Percentiles rank a stretch among this genome's conserved stretches.
Evolutionary conservation across 2,797 vertebrate species (phyloP).

Genomic region (Hephaestus fuliginosus): DNA sequence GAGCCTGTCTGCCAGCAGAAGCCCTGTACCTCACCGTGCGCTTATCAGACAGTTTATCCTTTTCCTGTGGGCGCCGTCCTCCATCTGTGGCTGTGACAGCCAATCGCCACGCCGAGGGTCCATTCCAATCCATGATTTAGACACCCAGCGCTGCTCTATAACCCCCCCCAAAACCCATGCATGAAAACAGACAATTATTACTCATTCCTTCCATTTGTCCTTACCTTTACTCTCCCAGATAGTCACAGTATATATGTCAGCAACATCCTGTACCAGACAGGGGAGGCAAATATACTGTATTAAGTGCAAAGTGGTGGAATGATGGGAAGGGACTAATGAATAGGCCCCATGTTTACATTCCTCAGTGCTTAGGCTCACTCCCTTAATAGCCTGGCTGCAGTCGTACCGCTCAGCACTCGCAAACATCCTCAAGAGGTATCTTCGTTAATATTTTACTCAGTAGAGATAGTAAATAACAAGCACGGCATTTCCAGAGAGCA

Average conservation of each 20-base stretch:
- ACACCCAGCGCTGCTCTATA: slow-evolving; percentile 61
- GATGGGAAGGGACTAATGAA: slow-evolving; percentile 55
- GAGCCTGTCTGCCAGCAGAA: slow-evolving; percentile 74
- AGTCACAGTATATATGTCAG: slow-evolving; percentile 2
- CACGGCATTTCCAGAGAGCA: slow-evolving; percentile 59
- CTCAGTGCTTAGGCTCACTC: slow-evolving; percentile 33
- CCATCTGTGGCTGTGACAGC: slow-evolving; percentile 81
- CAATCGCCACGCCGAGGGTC: slow-evolving; percentile 70
- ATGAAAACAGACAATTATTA: not conserved
- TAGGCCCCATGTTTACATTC: slow-evolving; percentile 54
- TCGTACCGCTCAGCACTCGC: slow-evolving; percentile 58
- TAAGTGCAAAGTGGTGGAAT: slow-evolving; percentile 35
- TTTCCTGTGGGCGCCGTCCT: slow-evolving; percentile 78
- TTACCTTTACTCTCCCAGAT: not conserved
- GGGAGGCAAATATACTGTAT: not conserved
- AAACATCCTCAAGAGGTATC: slow-evolving; percentile 71
- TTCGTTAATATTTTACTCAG: slow-evolving; percentile 74
- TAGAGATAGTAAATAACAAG: slow-evolving; percentile 71
- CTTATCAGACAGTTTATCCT: slow-evolving; percentile 83
- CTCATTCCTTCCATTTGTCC: not conserved
- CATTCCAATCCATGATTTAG: slow-evolving; percentile 77
- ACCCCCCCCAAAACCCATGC: slow-evolving; percentile 16
- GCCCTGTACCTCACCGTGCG: slow-evolving; percentile 70
- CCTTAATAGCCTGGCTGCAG: slow-evolving; percentile 55
- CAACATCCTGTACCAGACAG: slow-evolving; percentile 1